Conservation (phyloP, 1,140 invertebrate species). For the Phymorhynchus buccinoides region DNA sequence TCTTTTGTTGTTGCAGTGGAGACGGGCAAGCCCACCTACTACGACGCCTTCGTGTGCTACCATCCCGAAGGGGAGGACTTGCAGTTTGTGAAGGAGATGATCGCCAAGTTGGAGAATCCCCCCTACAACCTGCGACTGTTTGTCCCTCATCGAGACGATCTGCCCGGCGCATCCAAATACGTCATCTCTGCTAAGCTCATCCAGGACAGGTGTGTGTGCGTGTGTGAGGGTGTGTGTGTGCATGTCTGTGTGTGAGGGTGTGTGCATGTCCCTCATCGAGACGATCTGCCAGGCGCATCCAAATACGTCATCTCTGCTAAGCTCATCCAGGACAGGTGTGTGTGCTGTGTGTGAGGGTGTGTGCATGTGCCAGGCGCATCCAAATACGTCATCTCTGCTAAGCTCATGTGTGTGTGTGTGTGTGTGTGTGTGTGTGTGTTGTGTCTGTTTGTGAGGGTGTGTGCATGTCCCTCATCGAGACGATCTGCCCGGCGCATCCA, state of each 20-base stretch:
- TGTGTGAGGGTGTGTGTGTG: background rate
- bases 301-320: too few species aligned
- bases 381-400: slow-evolving; percentile 62
- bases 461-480: slow-evolving; percentile 69
- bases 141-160: slow-evolving; percentile 68
- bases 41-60: slow-evolving; percentile 74
- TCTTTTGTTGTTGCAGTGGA: slow-evolving; percentile 48
- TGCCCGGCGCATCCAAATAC: slow-evolving; percentile 66
- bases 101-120: slow-evolving; percentile 63
- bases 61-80: slow-evolving; percentile 64
- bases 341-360: too few species aligned
- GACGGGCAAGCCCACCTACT: slow-evolving; percentile 49
- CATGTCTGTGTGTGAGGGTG: too few species aligned
- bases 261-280: slow-evolving; percentile 67
- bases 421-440: slow-evolving; percentile 9
- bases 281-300: slow-evolving; percentile 66
- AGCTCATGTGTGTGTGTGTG: background rate
- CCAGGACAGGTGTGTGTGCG: slow-evolving; percentile 46
- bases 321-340: too few species aligned
- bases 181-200: slow-evolving; percentile 69
- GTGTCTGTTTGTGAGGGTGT: too few species aligned
- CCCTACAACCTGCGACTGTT: slow-evolving; percentile 67
- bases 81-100: slow-evolving; percentile 68
- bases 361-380: slow-evolving; percentile 62
- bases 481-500: slow-evolving; percentile 63